phyloP scores from a whole-genome alignment of 2,888 invertebrate genomes.

The Metacarcinus magister region DNA sequence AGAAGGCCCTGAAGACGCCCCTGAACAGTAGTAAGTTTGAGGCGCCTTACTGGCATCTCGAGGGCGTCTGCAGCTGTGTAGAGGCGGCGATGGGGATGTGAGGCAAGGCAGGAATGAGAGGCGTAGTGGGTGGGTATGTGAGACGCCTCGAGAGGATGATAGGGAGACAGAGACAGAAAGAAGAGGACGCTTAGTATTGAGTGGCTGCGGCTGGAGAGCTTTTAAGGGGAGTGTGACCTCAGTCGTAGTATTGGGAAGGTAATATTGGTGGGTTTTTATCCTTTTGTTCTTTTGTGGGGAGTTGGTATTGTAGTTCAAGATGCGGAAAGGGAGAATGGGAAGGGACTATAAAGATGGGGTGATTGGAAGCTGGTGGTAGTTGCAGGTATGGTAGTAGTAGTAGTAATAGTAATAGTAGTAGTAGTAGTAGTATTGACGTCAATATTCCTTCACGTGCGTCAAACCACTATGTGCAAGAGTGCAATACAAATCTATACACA shows the following conservation, averaged over 20 bases:
- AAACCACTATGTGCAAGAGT: no score
- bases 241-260: neutral
- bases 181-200: neutral
- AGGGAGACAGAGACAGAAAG: neutral
- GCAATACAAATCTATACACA: no score
- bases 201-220: neutral
- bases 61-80: neutral
- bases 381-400: neutral
- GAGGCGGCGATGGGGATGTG: neutral
- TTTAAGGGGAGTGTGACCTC: neutral
- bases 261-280: neutral
- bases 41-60: neutral
- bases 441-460: no score
- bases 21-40: neutral
- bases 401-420: neutral
- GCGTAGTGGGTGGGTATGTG: neutral
- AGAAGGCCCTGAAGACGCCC: conserved; percentile 18
- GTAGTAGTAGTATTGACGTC: neutral
- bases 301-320: neutral
- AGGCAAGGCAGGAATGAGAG: conserved; percentile 3
- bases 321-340: neutral
- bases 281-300: neutral
- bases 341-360: neutral
- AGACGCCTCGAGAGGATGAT: neutral
- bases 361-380: neutral